Conservation (phyloP, 2,797 vertebrate genomes). For the Silurus lanzhouensis region DNA sequence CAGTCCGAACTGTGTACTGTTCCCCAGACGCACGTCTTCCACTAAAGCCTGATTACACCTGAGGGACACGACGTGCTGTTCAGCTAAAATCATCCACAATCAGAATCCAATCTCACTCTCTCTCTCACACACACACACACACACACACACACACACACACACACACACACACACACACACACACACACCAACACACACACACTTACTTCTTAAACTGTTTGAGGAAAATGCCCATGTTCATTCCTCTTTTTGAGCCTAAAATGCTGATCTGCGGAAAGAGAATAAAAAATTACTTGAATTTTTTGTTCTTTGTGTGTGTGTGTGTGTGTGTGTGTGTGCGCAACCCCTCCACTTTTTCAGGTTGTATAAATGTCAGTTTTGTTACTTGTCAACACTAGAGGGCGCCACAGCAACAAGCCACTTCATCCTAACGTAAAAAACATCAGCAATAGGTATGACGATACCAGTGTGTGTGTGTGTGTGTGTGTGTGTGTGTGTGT, state of each 20-base stretch:
- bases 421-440: background rate
- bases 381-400: background rate
- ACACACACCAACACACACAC: slow-evolving; percentile 1
- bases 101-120: background rate
- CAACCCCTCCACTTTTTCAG: background rate
- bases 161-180: background rate
- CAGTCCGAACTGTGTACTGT: slow-evolving; percentile 82
- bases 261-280: slow-evolving; percentile 83
- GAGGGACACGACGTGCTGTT: background rate
- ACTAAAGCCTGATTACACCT: slow-evolving; percentile 86
- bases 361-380: background rate
- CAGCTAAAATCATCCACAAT: background rate
- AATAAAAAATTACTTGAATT: background rate
- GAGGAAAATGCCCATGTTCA: slow-evolving; percentile 98
- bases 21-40: slow-evolving; percentile 87
- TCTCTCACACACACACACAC: no score
- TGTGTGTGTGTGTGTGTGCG: background rate
- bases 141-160: background rate
- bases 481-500: slow-evolving; percentile 1
- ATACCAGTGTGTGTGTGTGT: background rate
- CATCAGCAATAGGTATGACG: background rate
- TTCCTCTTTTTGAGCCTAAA: slow-evolving; percentile 94
- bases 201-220: slow-evolving; percentile 98
- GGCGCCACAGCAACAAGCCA: background rate
- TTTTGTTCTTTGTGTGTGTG: background rate